phyloP scores from a whole-genome alignment of 2,888 invertebrate species.

The Sinelater perroti region DNA sequence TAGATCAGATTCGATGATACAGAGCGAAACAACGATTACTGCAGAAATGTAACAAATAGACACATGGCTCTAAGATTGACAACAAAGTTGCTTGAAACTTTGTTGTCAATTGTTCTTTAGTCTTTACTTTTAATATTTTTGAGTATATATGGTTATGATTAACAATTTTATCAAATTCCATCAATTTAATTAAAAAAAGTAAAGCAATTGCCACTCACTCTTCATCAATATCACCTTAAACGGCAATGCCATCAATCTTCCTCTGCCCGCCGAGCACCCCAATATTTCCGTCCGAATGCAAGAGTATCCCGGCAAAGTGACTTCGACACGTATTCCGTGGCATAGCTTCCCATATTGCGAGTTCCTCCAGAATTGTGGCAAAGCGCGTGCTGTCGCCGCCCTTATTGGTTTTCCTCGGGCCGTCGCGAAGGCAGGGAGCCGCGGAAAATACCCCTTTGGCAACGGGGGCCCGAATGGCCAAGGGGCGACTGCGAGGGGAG shows the following conservation, averaged over 20 bases:
- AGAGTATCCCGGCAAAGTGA: conserved; percentile 14
- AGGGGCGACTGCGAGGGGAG: conserved; percentile 15
- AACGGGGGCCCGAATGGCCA: conserved; percentile 24
- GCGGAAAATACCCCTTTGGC: conserved; percentile 34
- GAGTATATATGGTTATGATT: no score
- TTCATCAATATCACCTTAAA: conserved; percentile 5
- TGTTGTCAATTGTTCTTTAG: no score
- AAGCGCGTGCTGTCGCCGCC: conserved; percentile 20
- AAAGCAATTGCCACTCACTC: no score
- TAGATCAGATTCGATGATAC: no score
- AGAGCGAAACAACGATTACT: no score
- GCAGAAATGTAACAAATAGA: no score
- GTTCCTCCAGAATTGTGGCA: conserved; percentile 29
- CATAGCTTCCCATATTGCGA: conserved; percentile 28
- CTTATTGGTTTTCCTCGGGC: conserved; percentile 32
- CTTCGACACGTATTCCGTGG: conserved; percentile 24
- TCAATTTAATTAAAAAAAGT: no score
- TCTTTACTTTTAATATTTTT: no score
- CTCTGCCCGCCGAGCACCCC: conserved; percentile 15
- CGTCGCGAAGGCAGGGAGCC: conserved; percentile 9
- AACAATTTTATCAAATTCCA: no score
- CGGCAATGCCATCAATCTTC: conserved; percentile 24
- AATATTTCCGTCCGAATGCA: conserved; percentile 13
- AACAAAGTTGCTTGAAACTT: no score
- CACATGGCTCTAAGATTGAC: no score